phyloP scores from a whole-genome alignment of 2,888 invertebrate genomes.

The Abrostola triplasia region DNA sequence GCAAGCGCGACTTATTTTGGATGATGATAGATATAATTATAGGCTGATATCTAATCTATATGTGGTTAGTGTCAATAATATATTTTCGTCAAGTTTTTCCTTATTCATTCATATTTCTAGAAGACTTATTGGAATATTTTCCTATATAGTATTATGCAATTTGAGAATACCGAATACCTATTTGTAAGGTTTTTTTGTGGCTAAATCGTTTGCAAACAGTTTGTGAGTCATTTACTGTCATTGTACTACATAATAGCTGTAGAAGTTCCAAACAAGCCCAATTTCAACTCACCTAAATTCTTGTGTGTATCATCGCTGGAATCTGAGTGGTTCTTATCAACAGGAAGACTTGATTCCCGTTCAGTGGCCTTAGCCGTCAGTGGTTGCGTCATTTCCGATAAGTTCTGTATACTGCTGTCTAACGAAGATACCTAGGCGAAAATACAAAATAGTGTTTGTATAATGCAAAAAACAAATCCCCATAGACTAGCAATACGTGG shows the following conservation, averaged over 20 bases:
- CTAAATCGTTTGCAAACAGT: not conserved
- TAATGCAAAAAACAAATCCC: not conserved
- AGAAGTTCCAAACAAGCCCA: not conserved
- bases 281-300: slow-evolving; percentile 74
- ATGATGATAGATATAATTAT: too few relatives aligned
- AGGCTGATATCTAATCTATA: too few relatives aligned
- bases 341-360: slow-evolving; percentile 68
- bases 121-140: too few relatives aligned
- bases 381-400: slow-evolving; percentile 84
- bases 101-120: too few relatives aligned
- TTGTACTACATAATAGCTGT: not conserved
- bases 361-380: slow-evolving; percentile 81
- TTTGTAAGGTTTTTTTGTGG: not conserved
- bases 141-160: not conserved
- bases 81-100: too few relatives aligned
- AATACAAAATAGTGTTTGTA: slow-evolving; percentile 17
- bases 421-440: slow-evolving; percentile 80
- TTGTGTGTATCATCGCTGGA: slow-evolving; percentile 85
- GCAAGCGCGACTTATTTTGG: too few relatives aligned
- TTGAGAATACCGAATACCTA: not conserved
- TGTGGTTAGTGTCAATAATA: too few relatives aligned
- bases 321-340: slow-evolving; percentile 74
- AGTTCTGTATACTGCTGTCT: slow-evolving; percentile 85
- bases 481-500: slow-evolving; percentile 21
- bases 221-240: not conserved